Evolutionary conservation across 1,140 invertebrate genomes (phyloP).

Genomic region (Chironomus striatipennis): DNA sequence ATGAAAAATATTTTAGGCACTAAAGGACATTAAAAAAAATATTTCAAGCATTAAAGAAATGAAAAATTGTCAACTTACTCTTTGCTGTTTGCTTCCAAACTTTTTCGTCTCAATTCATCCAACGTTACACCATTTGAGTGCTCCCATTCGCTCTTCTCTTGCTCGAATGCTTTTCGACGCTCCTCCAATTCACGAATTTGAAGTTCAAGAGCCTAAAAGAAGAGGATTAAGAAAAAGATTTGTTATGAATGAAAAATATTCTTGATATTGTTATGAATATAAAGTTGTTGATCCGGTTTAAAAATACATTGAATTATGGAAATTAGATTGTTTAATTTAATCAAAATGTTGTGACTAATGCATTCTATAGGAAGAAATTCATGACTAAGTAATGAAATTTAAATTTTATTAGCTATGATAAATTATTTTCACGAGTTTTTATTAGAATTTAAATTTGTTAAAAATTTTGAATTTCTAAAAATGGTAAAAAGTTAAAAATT

Average conservation of each 20-base stretch:
- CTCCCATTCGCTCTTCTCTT: constrained; percentile 85
- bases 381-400: too few relatives aligned
- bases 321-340: too few relatives aligned
- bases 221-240: too few relatives aligned
- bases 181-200: constrained; percentile 88
- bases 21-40: not conserved
- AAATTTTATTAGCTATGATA: too few relatives aligned
- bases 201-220: constrained; percentile 55
- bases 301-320: too few relatives aligned
- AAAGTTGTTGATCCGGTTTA: too few relatives aligned
- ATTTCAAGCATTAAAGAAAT: constrained; percentile 6
- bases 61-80: constrained; percentile 52
- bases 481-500: constrained; percentile 28
- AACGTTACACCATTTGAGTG: constrained; percentile 78
- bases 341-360: too few relatives aligned
- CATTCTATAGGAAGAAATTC: too few relatives aligned
- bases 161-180: constrained; percentile 71
- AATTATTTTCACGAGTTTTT: too few relatives aligned
- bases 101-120: constrained; percentile 73
- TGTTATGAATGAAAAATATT: not conserved
- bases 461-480: not conserved
- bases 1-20: too few relatives aligned
- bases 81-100: constrained; percentile 78
- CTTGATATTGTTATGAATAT: too few relatives aligned
- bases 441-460: too few relatives aligned